These are phyloP conservation scores for Gibbula magus DNA, from an alignment of 2,888 invertebrate species.

Conservation along the genomic window DNA sequence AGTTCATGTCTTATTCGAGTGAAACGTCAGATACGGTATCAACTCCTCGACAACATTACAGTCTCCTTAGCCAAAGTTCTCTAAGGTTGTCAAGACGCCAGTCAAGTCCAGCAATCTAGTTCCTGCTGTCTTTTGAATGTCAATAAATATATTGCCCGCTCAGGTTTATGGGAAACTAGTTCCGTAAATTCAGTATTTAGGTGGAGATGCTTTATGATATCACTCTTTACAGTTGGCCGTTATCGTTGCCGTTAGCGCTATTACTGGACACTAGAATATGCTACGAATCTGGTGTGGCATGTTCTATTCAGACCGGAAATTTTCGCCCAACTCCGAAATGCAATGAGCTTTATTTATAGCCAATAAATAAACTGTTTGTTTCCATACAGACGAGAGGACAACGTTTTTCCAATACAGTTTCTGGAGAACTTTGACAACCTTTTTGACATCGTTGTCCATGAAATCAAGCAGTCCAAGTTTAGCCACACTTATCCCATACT, in stretches of 20 bases:
- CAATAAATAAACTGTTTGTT: conserved; percentile 25
- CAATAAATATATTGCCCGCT: conserved; percentile 35
- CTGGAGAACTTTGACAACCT: conserved; percentile 31
- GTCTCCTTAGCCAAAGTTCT: conserved; percentile 31
- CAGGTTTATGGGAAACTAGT: conserved; percentile 24
- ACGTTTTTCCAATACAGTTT: conserved; percentile 37
- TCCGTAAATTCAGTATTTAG: conserved; percentile 25
- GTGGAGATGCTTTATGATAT: conserved; percentile 32
- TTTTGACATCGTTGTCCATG: not conserved
- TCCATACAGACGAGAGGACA: conserved; percentile 33
- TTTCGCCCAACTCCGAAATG: conserved; percentile 44
- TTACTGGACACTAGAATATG: conserved; percentile 30
- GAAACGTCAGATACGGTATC: conserved; percentile 42
- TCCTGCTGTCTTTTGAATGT: conserved; percentile 20
- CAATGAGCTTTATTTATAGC: conserved; percentile 45
- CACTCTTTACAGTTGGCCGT: conserved; percentile 33
- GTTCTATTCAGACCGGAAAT: conserved; percentile 39
- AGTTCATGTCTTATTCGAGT: conserved; percentile 33
- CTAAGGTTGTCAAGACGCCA: conserved; percentile 36
- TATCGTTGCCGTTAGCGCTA: conserved; percentile 38
- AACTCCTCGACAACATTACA: conserved; percentile 43
- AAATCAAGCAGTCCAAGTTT: not conserved
- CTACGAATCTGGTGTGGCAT: conserved; percentile 31
- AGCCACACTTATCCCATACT: conserved; percentile 25
- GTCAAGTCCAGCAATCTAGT: conserved; percentile 9